Evolutionary conservation across 2,888 invertebrate genomes (phyloP).

Genomic region (Anticlea derivata): DNA sequence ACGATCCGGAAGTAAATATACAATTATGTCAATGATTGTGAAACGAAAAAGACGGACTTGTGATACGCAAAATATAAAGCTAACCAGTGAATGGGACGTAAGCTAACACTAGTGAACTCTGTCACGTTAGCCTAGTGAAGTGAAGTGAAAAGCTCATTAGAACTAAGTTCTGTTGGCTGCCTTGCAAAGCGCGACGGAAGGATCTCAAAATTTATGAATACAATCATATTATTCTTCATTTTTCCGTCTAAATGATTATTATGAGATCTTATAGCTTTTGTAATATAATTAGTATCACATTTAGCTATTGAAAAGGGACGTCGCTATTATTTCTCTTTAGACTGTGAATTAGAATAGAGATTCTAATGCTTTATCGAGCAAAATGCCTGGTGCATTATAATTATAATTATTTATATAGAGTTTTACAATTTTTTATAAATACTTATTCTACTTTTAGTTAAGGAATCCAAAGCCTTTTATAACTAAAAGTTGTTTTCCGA

Average conservation of each 20-base stretch:
- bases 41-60: slow-evolving; percentile 81
- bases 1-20: slow-evolving; percentile 76
- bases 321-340: slow-evolving; percentile 63
- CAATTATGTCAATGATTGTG: slow-evolving; percentile 76
- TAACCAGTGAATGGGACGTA: slow-evolving; percentile 73
- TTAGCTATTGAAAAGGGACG: slow-evolving; percentile 55
- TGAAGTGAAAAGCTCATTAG: slow-evolving; percentile 59
- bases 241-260: slow-evolving; percentile 39
- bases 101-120: slow-evolving; percentile 66
- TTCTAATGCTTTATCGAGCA: slow-evolving; percentile 55
- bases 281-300: slow-evolving; percentile 62
- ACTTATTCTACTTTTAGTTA: slow-evolving; percentile 59
- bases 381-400: slow-evolving; percentile 70
- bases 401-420: slow-evolving; percentile 58
- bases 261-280: slow-evolving; percentile 54
- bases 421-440: slow-evolving; percentile 66
- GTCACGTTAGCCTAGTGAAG: slow-evolving; percentile 69
- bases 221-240: slow-evolving; percentile 42
- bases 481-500: slow-evolving; percentile 37
- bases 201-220: slow-evolving; percentile 65
- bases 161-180: slow-evolving; percentile 65
- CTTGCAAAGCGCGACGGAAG: slow-evolving; percentile 55
- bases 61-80: slow-evolving; percentile 73
- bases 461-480: slow-evolving; percentile 45
- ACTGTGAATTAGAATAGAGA: slow-evolving; percentile 66